These are phyloP conservation scores for Neria commutata DNA, from an alignment of 2,888 invertebrate genomes.

Conservation along the genomic window DNA sequence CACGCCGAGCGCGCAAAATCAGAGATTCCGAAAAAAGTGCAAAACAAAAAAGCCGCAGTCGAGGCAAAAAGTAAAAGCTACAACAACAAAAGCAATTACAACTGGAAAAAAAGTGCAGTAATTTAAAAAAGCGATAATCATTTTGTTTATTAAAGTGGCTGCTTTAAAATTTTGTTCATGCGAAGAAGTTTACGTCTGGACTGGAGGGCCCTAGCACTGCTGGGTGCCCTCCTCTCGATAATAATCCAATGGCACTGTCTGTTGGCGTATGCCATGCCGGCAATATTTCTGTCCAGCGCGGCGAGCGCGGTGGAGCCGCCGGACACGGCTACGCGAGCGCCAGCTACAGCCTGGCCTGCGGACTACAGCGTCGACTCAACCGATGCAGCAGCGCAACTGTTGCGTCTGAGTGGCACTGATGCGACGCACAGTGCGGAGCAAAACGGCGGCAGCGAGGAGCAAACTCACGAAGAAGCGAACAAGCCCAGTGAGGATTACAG, in stretches of 20 bases:
- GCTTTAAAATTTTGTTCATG: conserved; percentile 53
- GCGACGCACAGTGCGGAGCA: neutral
- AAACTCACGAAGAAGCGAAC: conserved; percentile 2
- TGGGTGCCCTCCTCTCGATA: conserved; percentile 62
- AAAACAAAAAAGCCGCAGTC: neutral
- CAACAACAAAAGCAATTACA: too few relatives aligned
- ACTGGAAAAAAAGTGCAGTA: conserved; percentile 15
- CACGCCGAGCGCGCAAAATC: too few relatives aligned
- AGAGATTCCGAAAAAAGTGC: too few relatives aligned
- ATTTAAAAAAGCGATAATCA: neutral
- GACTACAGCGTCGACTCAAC: neutral
- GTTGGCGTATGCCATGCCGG: conserved; percentile 57
- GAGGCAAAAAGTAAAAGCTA: neutral
- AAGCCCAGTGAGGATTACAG: conserved; percentile 25
- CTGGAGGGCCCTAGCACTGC: conserved; percentile 63
- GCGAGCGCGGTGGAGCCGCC: conserved; percentile 6
- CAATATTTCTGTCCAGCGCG: conserved; percentile 32
- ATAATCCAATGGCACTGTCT: conserved; percentile 57
- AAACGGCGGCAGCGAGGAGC: conserved; percentile 7
- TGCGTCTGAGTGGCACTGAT: too few relatives aligned
- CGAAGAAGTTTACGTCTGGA: conserved; percentile 59
- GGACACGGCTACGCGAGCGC: conserved; percentile 5
- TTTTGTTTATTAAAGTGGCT: neutral
- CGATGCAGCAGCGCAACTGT: too few relatives aligned
- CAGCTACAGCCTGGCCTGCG: conserved; percentile 1